These are phyloP conservation scores for Aelia acuminata DNA, from an alignment of 2,888 invertebrate species.

Conservation along the genomic window DNA sequence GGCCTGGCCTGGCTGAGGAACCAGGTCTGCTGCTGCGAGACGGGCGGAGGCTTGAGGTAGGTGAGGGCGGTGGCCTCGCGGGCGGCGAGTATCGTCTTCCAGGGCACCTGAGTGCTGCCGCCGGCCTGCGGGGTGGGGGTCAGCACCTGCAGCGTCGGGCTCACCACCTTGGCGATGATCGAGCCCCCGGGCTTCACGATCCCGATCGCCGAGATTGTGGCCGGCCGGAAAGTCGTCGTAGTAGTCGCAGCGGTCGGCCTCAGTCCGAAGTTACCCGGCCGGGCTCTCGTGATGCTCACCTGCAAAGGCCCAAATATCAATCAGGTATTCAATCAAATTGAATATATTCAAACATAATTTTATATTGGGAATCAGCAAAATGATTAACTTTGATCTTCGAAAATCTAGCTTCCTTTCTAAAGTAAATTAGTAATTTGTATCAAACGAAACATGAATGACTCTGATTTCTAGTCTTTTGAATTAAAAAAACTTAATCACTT, in stretches of 20 bases:
- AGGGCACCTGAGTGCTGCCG: background rate
- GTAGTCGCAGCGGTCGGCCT: background rate
- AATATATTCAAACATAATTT: too few relatives aligned
- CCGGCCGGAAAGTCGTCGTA: background rate
- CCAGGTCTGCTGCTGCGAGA: constrained; percentile 26
- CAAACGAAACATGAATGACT: too few relatives aligned
- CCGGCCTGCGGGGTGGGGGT: background rate
- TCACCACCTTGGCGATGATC: constrained; percentile 31
- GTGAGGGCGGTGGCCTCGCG: constrained; percentile 52
- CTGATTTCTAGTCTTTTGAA: too few relatives aligned
- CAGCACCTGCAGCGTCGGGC: background rate
- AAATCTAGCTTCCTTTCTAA: too few relatives aligned
- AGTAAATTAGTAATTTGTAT: too few relatives aligned
- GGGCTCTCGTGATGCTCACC: constrained; percentile 33
- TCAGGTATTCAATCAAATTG: too few relatives aligned
- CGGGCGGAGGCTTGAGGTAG: constrained; percentile 48
- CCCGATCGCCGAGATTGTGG: constrained; percentile 26
- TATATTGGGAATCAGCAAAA: too few relatives aligned
- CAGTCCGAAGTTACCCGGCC: background rate
- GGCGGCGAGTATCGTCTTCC: constrained; percentile 10
- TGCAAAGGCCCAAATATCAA: too few relatives aligned
- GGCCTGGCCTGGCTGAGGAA: background rate
- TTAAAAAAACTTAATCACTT: too few relatives aligned
- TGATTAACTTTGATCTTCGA: too few relatives aligned
- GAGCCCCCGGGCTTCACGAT: constrained; percentile 33